Evolutionary conservation across 2,113 vertebrate genomes (phyloP), one percentile per base, ranked within the genome.

Genomic region (Condylura cristata): DNA sequence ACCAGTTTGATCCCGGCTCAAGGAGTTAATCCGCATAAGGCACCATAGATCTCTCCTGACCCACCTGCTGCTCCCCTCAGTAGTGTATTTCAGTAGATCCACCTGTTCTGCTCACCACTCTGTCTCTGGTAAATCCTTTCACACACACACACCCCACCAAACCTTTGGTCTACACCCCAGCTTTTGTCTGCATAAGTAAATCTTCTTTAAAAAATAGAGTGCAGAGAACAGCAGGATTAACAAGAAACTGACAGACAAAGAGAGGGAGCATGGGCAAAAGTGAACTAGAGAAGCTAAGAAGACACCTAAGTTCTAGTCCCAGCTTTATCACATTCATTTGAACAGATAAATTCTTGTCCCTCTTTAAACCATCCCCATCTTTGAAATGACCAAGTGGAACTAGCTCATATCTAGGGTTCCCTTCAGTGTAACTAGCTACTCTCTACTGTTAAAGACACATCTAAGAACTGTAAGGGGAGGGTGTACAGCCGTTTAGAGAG

Each of bases 371-470:
- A 80, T 13, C 8, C 34, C 22, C 32, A 56, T 44, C 48, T 84
- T 10, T 66, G n/a, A 74, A 75, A 66, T 71, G 58, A 61, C 3
- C 7, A 41, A 66, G 22, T 71, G 12, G 24, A 90, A 46, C 16
- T 58, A 61, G 41, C 28, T 78, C 75, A 17, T 78, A 22, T 89
- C 41, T 61, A 80, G 24, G 14, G 61, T 89, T 46, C 41, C 63
- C 84, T 92, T 66, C 26, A 78, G 61, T 8, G 51, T 24, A 85
- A 65, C 39, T 60, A n/a, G 53, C 78, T 91, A n/a, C n/a, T 94
- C 44, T 80, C 39, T 86, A 46, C 60, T 82, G 5, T 32, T 74
- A 13, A 91, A 88, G 88, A 71, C 13, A 71, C 30, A 70, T 76
- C 70, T 82, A 56, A 41, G 61, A 88, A 90, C 16, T 58, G 14